phyloP scores from a whole-genome alignment of 2,113 vertebrate genomes.

The Promerops cafer region DNA sequence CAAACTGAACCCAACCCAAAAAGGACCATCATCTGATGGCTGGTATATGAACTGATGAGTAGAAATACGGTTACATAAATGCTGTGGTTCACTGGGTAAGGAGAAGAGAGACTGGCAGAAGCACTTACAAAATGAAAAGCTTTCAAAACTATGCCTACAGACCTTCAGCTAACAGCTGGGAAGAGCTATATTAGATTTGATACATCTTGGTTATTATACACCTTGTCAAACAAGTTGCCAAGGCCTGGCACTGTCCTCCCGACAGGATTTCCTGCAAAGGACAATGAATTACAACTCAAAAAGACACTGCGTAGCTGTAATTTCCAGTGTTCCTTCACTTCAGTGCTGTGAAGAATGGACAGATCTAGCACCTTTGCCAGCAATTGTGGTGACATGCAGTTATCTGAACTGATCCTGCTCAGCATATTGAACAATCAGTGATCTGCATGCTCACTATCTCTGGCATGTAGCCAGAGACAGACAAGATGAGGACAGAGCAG shows the following conservation, averaged over 20 bases:
- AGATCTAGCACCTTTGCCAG: not conserved
- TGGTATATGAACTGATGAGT: not conserved
- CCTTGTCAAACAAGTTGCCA: not conserved
- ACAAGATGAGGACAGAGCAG: not conserved
- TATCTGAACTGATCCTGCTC: not conserved
- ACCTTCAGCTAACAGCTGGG: not conserved
- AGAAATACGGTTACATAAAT: not conserved
- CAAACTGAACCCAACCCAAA: not conserved
- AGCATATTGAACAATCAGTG: not conserved
- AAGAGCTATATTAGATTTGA: not conserved
- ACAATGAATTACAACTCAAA: not conserved
- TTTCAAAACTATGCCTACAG: not conserved
- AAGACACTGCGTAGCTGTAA: not conserved
- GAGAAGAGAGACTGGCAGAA: not conserved
- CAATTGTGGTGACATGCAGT: not conserved
- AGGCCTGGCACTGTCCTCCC: not conserved
- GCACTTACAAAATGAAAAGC: not conserved
- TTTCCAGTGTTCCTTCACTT: not conserved
- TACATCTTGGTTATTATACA: not conserved
- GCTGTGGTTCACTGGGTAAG: not conserved
- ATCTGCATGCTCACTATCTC: not conserved
- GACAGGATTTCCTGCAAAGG: not conserved
- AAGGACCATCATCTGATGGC: not conserved
- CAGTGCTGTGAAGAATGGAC: not conserved
- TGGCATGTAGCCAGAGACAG: not conserved